Conservation (phyloP, 2,113 vertebrate species). For the Oryzias javanicus region DNA sequence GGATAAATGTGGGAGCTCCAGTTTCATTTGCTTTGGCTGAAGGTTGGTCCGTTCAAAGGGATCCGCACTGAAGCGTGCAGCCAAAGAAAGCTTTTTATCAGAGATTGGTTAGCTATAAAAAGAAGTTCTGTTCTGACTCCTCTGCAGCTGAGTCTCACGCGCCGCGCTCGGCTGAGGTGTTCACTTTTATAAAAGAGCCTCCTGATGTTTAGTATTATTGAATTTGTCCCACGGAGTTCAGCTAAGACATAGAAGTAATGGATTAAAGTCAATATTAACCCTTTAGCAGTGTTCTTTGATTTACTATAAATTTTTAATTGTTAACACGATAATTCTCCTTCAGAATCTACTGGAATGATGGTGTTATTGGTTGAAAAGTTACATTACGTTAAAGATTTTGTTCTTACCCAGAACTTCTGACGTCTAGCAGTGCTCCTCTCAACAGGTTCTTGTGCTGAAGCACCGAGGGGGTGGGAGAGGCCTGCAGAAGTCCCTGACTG, state of each 20-base stretch:
- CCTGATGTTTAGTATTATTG: neutral
- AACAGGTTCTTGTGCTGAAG: constrained; percentile 91
- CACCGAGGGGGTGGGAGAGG: constrained; percentile 83
- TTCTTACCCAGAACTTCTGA: neutral
- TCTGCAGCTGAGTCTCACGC: neutral
- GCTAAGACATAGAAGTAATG: too few species aligned
- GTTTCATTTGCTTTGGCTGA: constrained; percentile 4
- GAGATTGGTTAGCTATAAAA: neutral
- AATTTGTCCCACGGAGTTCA: neutral
- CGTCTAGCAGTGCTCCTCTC: constrained; percentile 1
- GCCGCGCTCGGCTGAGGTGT: neutral
- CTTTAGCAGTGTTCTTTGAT: neutral
- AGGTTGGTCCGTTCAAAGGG: neutral
- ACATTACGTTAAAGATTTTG: too few species aligned
- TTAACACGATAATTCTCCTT: too few species aligned
- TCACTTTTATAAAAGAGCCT: too few species aligned
- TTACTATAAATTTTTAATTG: too few species aligned
- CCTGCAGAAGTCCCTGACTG: constrained; percentile 90
- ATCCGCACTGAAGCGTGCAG: neutral
- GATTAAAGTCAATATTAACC: too few species aligned
- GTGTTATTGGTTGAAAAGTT: too few species aligned
- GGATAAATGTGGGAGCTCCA: neutral
- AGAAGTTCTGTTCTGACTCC: neutral
- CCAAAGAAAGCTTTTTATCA: neutral
- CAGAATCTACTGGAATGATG: too few species aligned